phyloP scores from a whole-genome alignment of 2,888 invertebrate genomes.

The Pilophorus perplexus region DNA sequence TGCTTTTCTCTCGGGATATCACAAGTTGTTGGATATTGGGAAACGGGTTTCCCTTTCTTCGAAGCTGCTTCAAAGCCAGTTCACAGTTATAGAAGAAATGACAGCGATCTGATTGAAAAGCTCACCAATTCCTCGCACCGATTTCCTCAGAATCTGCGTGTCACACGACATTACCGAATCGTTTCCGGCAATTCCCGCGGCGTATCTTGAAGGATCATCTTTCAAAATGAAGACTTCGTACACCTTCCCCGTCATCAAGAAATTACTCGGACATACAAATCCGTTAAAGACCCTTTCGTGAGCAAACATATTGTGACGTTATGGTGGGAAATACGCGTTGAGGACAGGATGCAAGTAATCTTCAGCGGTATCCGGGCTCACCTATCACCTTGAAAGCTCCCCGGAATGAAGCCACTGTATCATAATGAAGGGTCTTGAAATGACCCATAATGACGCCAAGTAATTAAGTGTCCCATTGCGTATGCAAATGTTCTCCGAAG shows the following conservation, averaged over 20 bases:
- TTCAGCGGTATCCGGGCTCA: conserved; percentile 4
- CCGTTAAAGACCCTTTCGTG: neutral
- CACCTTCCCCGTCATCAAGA: neutral
- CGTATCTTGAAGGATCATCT: too few species aligned
- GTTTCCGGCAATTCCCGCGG: too few species aligned
- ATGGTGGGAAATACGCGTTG: neutral
- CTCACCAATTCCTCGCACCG: too few species aligned
- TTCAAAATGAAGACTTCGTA: too few species aligned
- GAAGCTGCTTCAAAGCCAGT: too few species aligned
- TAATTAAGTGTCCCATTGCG: conserved; percentile 9
- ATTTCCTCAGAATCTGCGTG: too few species aligned
- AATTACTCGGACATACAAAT: neutral
- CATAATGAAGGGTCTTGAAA: conserved; percentile 10
- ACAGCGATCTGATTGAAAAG: too few species aligned
- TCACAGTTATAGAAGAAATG: too few species aligned
- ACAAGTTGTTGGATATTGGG: too few species aligned
- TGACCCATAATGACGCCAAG: conserved; percentile 18
- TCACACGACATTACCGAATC: too few species aligned
- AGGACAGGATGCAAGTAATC: neutral
- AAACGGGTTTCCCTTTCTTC: too few species aligned
- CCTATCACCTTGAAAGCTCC: conserved; percentile 12
- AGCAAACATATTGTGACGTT: neutral
- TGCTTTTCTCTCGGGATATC: too few species aligned
- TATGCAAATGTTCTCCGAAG: conserved; percentile 10
- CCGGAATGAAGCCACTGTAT: neutral